A percentile compares a stretch with the other conserved stretches of the same genome.
Evolutionary conservation across 2,797 vertebrate species (phyloP).

Genomic region (Margarornis squamiger): DNA sequence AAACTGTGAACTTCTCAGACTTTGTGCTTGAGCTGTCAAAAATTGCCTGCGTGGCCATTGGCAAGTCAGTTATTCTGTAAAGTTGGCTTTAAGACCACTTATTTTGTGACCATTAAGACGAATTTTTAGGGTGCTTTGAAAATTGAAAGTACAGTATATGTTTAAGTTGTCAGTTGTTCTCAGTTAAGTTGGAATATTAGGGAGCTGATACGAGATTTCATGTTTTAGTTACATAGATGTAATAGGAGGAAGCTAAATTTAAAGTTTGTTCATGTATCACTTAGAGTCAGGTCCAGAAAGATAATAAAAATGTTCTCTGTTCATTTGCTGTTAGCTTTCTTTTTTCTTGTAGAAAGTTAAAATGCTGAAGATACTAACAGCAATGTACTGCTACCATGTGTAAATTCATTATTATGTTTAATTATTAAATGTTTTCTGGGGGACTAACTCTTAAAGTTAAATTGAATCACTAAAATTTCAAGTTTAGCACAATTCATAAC

Average conservation of each 20-base stretch:
- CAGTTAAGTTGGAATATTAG: not conserved
- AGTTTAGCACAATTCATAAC: not conserved
- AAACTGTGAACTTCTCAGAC: not conserved
- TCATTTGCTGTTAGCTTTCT: not conserved
- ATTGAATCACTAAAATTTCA: not conserved
- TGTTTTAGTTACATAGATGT: not conserved
- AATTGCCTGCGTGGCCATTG: not conserved
- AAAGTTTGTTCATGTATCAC: not conserved
- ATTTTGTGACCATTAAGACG: not conserved
- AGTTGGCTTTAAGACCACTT: not conserved
- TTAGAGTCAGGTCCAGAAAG: not conserved
- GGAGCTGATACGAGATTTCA: not conserved
- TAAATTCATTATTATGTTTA: not conserved
- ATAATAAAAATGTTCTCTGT: not conserved
- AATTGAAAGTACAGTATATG: not conserved
- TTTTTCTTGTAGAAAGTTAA: not conserved
- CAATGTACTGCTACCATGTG: not conserved
- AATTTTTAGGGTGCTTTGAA: not conserved
- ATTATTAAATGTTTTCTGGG: not conserved
- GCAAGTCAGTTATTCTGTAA: not conserved
- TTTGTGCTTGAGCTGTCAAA: not conserved
- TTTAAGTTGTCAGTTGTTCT: not conserved
- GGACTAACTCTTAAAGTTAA: not conserved
- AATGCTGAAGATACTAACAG: not conserved
- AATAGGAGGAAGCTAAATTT: not conserved